Conservation (phyloP, 2,113 vertebrate genomes). For the Malaclemys terrapin region DNA sequence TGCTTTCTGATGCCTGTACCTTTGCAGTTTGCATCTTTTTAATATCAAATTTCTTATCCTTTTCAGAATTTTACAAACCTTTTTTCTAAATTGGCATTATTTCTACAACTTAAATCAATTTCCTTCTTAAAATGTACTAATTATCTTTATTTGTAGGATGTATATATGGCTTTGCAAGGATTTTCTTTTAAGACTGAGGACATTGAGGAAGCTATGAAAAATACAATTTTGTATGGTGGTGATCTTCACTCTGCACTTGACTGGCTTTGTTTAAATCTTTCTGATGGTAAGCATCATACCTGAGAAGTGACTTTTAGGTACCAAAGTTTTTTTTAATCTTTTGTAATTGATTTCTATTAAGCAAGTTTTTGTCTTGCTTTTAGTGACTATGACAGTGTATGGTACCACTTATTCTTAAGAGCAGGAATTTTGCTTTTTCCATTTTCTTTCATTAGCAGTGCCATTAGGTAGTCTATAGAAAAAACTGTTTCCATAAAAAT, state of each 20-base stretch:
- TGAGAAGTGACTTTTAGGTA: background rate
- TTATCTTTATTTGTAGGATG: constrained; percentile 81
- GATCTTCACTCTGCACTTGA: constrained; percentile 98
- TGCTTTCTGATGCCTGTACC: background rate
- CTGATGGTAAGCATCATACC: constrained; percentile 84
- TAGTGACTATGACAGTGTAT: background rate
- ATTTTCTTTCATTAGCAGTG: background rate
- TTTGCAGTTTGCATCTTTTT: background rate
- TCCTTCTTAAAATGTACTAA: background rate
- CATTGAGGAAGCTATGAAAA: constrained; percentile 98
- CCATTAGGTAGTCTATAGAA: background rate
- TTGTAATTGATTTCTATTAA: background rate
- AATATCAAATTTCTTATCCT: background rate
- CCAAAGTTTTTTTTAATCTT: background rate
- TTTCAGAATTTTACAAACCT: background rate
- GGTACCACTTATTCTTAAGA: background rate
- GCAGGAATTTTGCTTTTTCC: background rate
- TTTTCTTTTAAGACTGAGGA: constrained; percentile 94
- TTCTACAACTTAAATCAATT: background rate
- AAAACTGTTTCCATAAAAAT: background rate
- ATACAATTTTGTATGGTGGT: constrained; percentile 92
- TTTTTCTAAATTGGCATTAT: background rate
- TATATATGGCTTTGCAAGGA: constrained; percentile 93
- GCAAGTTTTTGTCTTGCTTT: background rate
- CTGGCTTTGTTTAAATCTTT: constrained; percentile 97